Evolutionary conservation across 1,140 invertebrate genomes (phyloP).

Genomic region (Anastrepha ludens): DNA sequence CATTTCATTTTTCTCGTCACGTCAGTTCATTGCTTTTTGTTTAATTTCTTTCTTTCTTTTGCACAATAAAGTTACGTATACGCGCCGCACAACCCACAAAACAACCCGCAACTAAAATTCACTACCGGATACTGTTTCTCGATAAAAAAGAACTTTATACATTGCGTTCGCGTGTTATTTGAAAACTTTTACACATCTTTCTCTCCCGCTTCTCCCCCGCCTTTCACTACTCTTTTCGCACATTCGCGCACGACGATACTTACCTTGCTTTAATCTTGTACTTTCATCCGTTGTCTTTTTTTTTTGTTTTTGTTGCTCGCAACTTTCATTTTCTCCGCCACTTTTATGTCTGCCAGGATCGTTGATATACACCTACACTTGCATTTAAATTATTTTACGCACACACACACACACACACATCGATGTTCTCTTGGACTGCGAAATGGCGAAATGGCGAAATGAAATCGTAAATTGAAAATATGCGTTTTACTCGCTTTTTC

Average conservation of each 20-base stretch:
- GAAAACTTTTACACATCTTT: not conserved
- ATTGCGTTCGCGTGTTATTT: constrained; percentile 12
- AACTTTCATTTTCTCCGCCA: constrained; percentile 43
- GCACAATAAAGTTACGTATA: constrained; percentile 1
- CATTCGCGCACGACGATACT: constrained; percentile 19
- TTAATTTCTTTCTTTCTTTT: no score
- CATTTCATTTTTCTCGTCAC: no score
- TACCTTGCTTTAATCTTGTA: constrained; percentile 25
- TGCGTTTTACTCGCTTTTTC: not conserved
- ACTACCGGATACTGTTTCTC: constrained; percentile 22
- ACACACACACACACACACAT: not conserved
- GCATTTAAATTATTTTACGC: not conserved
- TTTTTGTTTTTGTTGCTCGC: not conserved
- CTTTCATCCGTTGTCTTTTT: not conserved
- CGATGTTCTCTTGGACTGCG: not conserved
- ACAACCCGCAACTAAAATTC: constrained; percentile 38
- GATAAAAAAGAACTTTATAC: constrained; percentile 43
- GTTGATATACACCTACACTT: not conserved
- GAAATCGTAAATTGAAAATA: constrained; percentile 46
- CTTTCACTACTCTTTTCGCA: not conserved
- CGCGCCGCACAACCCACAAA: constrained; percentile 17
- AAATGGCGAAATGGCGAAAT: constrained; percentile 50
- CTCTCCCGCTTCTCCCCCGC: not conserved
- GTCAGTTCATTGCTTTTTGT: no score
- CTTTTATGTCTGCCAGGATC: constrained; percentile 23